Evolutionary conservation across 2,797 vertebrate genomes (phyloP).

Genomic region (Synaphobranchus kaupii): DNA sequence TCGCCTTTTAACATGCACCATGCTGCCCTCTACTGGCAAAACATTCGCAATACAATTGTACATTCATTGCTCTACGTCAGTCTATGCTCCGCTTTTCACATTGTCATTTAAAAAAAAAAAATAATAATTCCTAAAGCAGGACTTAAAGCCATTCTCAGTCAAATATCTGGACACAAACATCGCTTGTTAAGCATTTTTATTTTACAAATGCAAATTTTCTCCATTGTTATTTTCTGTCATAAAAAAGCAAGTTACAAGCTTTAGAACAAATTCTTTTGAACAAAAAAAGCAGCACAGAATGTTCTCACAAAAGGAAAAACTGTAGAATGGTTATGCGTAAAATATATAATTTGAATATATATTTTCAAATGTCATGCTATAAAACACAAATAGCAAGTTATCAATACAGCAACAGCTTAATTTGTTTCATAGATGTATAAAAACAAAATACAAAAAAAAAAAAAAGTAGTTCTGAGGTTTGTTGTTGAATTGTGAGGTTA

Average conservation of each 20-base stretch:
- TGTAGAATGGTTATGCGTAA: not conserved
- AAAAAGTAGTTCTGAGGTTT: not conserved
- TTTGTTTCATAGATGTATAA: conserved; percentile 8
- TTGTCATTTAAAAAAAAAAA: not conserved
- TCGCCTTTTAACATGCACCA: not conserved
- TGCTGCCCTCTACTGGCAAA: not conserved
- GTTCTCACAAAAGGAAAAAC: not conserved
- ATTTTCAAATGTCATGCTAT: conserved; percentile 18
- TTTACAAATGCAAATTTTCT: conserved; percentile 18
- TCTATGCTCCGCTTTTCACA: not conserved
- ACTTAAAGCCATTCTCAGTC: not conserved
- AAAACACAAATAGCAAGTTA: conserved; percentile 21
- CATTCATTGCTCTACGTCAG: not conserved
- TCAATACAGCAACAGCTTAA: not conserved
- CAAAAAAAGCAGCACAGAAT: conserved; percentile 13
- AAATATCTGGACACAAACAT: not conserved
- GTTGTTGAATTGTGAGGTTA: conserved; percentile 13
- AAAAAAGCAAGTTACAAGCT: conserved; percentile 28
- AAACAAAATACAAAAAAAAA: not conserved
- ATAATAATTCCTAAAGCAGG: not conserved
- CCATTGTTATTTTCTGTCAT: conserved; percentile 10
- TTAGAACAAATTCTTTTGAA: conserved; percentile 8
- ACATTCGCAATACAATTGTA: not conserved
- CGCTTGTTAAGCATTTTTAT: conserved; percentile 21
- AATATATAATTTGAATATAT: conserved; percentile 24